These are phyloP conservation scores for Odontomachus brunneus DNA, from an alignment of 1,140 invertebrate genomes.

Conservation along the genomic window DNA sequence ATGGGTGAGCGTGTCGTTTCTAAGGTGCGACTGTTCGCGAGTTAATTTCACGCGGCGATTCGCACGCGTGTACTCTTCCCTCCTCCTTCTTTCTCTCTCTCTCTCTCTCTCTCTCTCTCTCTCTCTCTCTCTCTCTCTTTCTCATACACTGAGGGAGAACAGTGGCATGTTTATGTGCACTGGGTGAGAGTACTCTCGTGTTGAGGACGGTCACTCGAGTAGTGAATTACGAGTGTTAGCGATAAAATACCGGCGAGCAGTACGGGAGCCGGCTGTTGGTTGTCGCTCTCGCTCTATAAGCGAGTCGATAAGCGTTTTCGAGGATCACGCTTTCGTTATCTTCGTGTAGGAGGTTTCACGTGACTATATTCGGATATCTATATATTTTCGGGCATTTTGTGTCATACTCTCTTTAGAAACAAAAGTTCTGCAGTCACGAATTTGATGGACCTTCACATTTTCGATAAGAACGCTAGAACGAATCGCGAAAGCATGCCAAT, in stretches of 20 bases:
- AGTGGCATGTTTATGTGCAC: constrained; percentile 58
- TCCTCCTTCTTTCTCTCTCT: too few relatives aligned
- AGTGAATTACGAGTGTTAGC: constrained; percentile 57
- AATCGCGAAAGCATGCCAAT: too few relatives aligned
- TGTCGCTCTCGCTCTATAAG: not conserved
- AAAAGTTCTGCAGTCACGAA: too few relatives aligned
- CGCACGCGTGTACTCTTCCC: constrained; percentile 16
- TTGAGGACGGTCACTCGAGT: constrained; percentile 62
- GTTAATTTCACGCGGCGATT: constrained; percentile 31
- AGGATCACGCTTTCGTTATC: not conserved
- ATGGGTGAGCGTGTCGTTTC: not conserved
- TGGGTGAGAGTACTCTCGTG: constrained; percentile 60
- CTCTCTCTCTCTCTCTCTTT: too few relatives aligned
- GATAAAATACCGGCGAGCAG: constrained; percentile 34
- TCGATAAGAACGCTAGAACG: too few relatives aligned
- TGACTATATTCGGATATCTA: too few relatives aligned
- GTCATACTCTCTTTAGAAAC: too few relatives aligned
- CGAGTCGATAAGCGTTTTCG: constrained; percentile 14
- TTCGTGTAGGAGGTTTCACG: not conserved
- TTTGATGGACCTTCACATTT: too few relatives aligned
- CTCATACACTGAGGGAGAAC: constrained; percentile 51
- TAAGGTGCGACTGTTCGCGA: constrained; percentile 31
- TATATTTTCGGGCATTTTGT: too few relatives aligned
- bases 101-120: too few relatives aligned
- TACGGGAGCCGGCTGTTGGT: not conserved